Base-by-base conservation (phyloP, 2,888 invertebrate species). In the Dynastes maya region DNA sequence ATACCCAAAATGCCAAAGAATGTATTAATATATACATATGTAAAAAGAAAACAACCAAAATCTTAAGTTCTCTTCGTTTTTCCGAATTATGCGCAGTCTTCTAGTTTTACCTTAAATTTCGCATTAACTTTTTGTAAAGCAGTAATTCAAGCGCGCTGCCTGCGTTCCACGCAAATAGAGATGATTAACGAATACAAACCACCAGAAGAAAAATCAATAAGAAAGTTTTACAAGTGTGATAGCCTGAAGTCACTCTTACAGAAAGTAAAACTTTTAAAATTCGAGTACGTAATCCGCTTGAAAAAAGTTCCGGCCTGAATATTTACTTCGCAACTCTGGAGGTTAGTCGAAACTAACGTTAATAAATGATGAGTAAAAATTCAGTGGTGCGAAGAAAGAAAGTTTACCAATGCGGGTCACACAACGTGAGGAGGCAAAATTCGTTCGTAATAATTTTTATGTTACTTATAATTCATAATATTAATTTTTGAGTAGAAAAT, bases 201-300 rank as follows among this genome's bases (percentile, higher is more conserved):
- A 11, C 13, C 9, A 29, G 11, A 32, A 63, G 27, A 32, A 63
- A 63, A 63, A 63, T 29, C 63, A 29, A 63, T 63, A 37, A 37
- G 13, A 22, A 63, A 63, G 11, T 63, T 63, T 61, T 63, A 11
- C 32, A 63, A 63, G 63, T 32, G 63, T n/a, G 27, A n/a, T 29
- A 32, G 11, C 29, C 63, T 27, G 32, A 32, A 63, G 63, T 63
- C 32, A 11, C 63, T 63, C 37, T 29, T 32, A 32, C 32, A 13
- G 13, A 63, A 63, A 63, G 63, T 37, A 32, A 63, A 63, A 63
- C 37, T 63, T 61, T 61, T n/a, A 32, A 32, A 32, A 63, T 63
- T 63, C 22, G 32, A 29, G 63, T 32, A n/a, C 32, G 13, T 58
- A 63, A 63, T 27, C 16, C 63, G 27, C 32, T 63, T 32, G 37